phyloP scores from a whole-genome alignment of 2,797 vertebrate species.

The Clangula hyemalis region DNA sequence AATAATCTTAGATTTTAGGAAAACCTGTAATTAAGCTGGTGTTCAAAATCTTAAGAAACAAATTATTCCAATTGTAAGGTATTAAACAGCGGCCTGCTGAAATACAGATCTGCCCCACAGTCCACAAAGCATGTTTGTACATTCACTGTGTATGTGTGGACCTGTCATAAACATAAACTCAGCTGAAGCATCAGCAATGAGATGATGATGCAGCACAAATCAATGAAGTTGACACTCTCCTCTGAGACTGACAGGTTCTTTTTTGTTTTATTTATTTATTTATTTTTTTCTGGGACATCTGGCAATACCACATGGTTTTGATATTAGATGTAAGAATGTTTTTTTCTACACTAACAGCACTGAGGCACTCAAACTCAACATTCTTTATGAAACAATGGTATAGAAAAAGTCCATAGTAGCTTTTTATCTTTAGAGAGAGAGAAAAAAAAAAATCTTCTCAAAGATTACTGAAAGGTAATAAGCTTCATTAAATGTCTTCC shows the following conservation, averaged over 20 bases:
- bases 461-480: neutral
- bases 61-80: neutral
- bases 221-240: neutral
- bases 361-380: neutral
- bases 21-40: neutral
- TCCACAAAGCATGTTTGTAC: neutral
- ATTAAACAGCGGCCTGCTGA: neutral
- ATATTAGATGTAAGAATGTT: neutral
- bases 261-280: neutral
- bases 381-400: neutral
- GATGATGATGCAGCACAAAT: neutral
- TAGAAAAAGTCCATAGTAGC: neutral
- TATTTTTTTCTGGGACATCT: neutral
- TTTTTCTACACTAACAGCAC: neutral
- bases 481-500: neutral
- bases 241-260: neutral
- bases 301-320: neutral
- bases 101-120: accelerated
- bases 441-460: neutral
- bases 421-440: neutral
- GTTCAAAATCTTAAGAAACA: neutral
- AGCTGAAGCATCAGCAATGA: neutral
- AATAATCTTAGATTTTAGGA: neutral
- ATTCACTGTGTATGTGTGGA: neutral
- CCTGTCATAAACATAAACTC: neutral